These are phyloP conservation scores for Argya squamiceps DNA, from an alignment of 2,797 vertebrate genomes.

Conservation along the genomic window DNA sequence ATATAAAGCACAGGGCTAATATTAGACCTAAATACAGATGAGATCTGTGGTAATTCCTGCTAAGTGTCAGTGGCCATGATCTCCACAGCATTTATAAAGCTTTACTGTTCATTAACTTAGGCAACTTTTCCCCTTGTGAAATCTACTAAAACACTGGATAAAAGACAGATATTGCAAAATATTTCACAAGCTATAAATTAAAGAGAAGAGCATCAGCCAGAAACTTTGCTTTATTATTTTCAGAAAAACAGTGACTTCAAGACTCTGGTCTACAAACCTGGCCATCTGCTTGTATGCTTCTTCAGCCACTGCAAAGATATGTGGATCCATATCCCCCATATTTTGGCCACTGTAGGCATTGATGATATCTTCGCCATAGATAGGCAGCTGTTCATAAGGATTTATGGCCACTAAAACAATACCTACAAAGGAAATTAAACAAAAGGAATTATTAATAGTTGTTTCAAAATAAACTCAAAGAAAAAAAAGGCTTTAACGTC, in stretches of 20 bases:
- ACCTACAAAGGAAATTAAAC: slow-evolving; percentile 74
- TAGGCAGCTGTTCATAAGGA: slow-evolving; percentile 93
- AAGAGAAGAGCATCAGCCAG: not conserved
- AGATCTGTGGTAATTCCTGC: not conserved
- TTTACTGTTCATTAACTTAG: not conserved
- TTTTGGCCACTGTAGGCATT: slow-evolving; percentile 98
- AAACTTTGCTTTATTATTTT: not conserved
- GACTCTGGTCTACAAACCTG: slow-evolving; percentile 80
- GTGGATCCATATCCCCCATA: slow-evolving; percentile 99
- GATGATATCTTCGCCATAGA: slow-evolving; percentile 97
- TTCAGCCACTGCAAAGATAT: slow-evolving; percentile 98
- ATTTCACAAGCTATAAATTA: not conserved
- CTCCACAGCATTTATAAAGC: not conserved
- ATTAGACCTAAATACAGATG: not conserved
- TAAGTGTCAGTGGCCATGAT: not conserved
- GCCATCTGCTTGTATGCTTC: slow-evolving; percentile 99
- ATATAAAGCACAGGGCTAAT: not conserved
- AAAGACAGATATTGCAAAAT: not conserved
- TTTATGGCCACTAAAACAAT: slow-evolving; percentile 98
- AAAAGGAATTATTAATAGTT: not conserved
- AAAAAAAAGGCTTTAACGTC: not conserved
- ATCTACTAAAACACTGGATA: not conserved
- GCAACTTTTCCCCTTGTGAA: not conserved
- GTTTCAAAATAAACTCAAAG: not conserved
- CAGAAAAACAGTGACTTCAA: not conserved